phyloP scores from a whole-genome alignment of 2,888 invertebrate genomes.

The Pseudoips prasinana region DNA sequence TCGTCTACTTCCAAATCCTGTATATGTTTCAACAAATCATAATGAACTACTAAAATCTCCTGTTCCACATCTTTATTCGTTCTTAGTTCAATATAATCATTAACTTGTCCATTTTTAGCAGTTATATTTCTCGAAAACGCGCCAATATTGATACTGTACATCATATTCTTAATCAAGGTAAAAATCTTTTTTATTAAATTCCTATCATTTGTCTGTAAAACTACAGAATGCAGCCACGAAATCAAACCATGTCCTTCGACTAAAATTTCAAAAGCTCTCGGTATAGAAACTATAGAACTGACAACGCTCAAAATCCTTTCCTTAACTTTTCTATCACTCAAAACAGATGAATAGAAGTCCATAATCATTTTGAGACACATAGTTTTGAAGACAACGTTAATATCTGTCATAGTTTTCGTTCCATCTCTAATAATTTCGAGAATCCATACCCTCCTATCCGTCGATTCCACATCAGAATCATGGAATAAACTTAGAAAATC shows the following conservation, averaged over 20 bases:
- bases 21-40: conserved; percentile 48
- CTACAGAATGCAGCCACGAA: conserved; percentile 83
- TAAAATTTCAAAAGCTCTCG: conserved; percentile 84
- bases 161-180: conserved; percentile 47
- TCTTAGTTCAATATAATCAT: conserved; percentile 50
- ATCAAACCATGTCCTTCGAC: conserved; percentile 86
- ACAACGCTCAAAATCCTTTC: conserved; percentile 86
- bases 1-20: conserved; percentile 50
- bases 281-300: conserved; percentile 83
- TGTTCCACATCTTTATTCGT: conserved; percentile 62
- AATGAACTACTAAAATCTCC: conserved; percentile 54
- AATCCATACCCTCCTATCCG: conserved; percentile 88
- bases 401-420: conserved; percentile 87
- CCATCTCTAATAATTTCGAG: conserved; percentile 89
- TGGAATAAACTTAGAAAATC: conserved; percentile 93
- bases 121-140: conserved; percentile 47
- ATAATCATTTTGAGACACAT: conserved; percentile 90
- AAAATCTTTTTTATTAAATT: conserved; percentile 45
- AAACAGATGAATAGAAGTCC: conserved; percentile 84
- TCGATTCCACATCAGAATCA: conserved; percentile 87
- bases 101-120: conserved; percentile 39
- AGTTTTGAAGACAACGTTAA: conserved; percentile 86
- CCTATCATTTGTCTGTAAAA: conserved; percentile 51
- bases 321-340: conserved; percentile 84
- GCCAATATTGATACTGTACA: conserved; percentile 53